A percentile compares a stretch with the other conserved stretches of the same genome.
These are phyloP conservation scores for Pissodes strobi DNA, from an alignment of 1,140 invertebrate species.

Conservation along the genomic window DNA sequence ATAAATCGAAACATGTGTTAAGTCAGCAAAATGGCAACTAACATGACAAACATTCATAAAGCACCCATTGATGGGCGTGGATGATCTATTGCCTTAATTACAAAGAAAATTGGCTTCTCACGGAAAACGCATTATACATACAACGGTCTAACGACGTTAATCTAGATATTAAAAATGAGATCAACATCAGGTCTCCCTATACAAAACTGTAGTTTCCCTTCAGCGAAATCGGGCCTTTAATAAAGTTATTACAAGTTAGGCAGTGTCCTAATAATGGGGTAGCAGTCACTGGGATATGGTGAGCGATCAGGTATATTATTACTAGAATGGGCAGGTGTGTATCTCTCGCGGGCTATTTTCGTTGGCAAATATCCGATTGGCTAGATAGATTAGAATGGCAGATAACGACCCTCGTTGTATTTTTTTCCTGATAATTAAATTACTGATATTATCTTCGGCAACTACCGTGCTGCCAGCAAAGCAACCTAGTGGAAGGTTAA, in stretches of 20 bases:
- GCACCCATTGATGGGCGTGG: not conserved
- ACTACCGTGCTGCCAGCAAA: constrained; percentile 13
- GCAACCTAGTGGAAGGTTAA: not conserved
- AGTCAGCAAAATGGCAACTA: no score
- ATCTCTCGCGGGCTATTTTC: constrained; percentile 3
- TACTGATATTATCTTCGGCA: constrained; percentile 15
- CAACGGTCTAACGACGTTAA: constrained; percentile 1
- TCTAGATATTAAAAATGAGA: not conserved
- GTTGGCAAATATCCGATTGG: constrained; percentile 8
- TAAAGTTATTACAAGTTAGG: constrained; percentile 20
- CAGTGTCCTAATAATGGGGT: constrained; percentile 9
- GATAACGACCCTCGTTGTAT: constrained; percentile 8
- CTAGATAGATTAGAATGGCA: constrained; percentile 1
- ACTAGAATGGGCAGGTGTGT: constrained; percentile 9
- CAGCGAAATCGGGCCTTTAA: constrained; percentile 6
- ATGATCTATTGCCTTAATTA: not conserved
- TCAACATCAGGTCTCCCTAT: not conserved
- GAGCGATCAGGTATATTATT: constrained; percentile 9
- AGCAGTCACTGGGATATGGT: constrained; percentile 8
- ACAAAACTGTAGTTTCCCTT: not conserved
- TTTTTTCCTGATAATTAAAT: constrained; percentile 20
- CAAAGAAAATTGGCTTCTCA: not conserved
- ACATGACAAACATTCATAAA: not conserved
- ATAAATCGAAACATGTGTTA: no score
- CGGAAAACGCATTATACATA: not conserved